These are phyloP conservation scores for mouse (Mus musculus) DNA, from an alignment of 2,113 vertebrate species.

Conservation along the genomic window GRCm39 chr9:48784001-48784500, in stretches of 20 bases:
- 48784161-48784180: conserved; percentile 86
- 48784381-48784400: conserved; percentile 84
- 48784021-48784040: conserved; percentile 88
- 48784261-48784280: conserved; percentile 72
- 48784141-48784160: conserved; percentile 85
- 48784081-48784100: conserved; percentile 89
- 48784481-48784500: neutral
- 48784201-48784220: conserved; percentile 77
- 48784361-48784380: conserved; percentile 84
- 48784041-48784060: conserved; percentile 89
- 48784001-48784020: conserved; percentile 90
- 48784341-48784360: conserved; percentile 82
- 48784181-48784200: conserved; percentile 83
- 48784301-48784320: conserved; percentile 85
- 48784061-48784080: conserved; percentile 91
- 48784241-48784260: conserved; percentile 71
- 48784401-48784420: conserved; percentile 73
- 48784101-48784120: conserved; percentile 87
- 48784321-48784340: conserved; percentile 84
- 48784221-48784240: conserved; percentile 75
- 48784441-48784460: conserved; percentile 23
- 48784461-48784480: neutral
- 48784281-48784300: conserved; percentile 74
- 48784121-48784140: conserved; percentile 85
- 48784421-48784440: conserved; percentile 70